Percentiles rank a stretch among this genome's conserved stretches.
phyloP scores from a whole-genome alignment of 2,888 invertebrate genomes.

The Lottia gigantea region DNA sequence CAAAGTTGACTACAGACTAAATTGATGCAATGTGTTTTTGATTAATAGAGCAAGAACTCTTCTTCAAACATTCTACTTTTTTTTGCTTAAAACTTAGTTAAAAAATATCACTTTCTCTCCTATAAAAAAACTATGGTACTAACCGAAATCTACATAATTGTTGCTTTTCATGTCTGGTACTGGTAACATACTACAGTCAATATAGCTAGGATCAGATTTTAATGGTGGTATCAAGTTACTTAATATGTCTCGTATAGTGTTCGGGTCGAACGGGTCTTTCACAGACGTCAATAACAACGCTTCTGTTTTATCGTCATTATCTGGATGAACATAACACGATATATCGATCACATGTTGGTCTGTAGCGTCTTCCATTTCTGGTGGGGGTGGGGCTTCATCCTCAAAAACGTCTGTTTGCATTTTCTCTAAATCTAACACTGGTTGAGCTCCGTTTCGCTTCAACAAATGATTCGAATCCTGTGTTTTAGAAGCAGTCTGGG shows the following conservation, averaged over 20 bases:
- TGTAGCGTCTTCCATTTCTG: neutral
- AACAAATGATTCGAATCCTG: neutral
- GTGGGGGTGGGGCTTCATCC: neutral
- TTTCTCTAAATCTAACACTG: neutral
- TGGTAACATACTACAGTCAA: conserved; percentile 27
- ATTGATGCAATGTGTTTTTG: no score
- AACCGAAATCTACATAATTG: conserved; percentile 39
- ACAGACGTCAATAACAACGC: conserved; percentile 52
- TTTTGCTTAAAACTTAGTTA: no score
- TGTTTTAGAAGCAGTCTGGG: neutral
- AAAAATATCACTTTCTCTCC: no score
- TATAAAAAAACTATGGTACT: conserved; percentile 5
- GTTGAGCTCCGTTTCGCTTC: neutral
- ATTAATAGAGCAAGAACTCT: no score
- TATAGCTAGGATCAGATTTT: conserved; percentile 41
- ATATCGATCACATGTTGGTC: conserved; percentile 53
- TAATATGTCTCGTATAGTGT: conserved; percentile 77
- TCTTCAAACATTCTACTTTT: no score
- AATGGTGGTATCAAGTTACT: conserved; percentile 70
- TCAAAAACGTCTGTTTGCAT: neutral
- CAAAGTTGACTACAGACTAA: no score
- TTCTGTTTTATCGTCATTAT: conserved; percentile 42
- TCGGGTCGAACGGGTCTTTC: conserved; percentile 83
- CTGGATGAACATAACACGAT: conserved; percentile 47
- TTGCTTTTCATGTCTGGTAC: conserved; percentile 41